These are phyloP conservation scores for Pangasius krempfi DNA, from an alignment of 2,797 vertebrate species.

Conservation along the genomic window DNA sequence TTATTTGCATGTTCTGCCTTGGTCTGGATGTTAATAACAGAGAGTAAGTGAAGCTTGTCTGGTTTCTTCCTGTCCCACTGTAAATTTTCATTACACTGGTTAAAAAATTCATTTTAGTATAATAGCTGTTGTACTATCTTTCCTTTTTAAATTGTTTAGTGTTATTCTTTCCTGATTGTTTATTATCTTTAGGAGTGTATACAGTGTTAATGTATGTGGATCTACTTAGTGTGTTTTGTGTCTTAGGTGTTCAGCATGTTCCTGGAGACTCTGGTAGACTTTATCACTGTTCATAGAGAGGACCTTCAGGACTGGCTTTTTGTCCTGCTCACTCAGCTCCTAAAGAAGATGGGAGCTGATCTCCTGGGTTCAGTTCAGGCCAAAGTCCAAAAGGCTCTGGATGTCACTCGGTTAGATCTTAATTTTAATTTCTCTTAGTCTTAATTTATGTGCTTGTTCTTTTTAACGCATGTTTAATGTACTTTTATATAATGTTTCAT, in stretches of 20 bases:
- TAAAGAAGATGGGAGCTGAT: constrained; percentile 92
- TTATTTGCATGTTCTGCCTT: constrained; percentile 91
- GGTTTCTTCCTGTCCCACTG: constrained; percentile 4
- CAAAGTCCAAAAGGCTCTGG: constrained; percentile 88
- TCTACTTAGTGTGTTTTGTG: constrained; percentile 16
- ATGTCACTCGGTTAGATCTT: constrained; percentile 85
- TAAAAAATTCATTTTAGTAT: neutral
- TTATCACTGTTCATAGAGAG: constrained; percentile 89
- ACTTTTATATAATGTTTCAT: neutral
- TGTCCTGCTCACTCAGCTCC: constrained; percentile 86
- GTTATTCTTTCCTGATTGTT: neutral
- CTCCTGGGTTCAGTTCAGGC: constrained; percentile 88
- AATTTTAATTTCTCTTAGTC: too few relatives aligned
- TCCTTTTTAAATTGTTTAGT: neutral
- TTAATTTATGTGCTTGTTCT: neutral
- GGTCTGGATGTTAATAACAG: constrained; percentile 94
- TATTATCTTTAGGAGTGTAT: neutral
- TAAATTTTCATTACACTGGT: neutral
- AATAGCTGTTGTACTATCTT: neutral
- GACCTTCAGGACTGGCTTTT: constrained; percentile 92
- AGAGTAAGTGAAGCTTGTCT: constrained; percentile 89
- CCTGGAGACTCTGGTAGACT: constrained; percentile 96
- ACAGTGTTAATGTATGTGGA: neutral
- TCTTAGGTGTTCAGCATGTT: constrained; percentile 98
- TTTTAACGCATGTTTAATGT: neutral